phyloP scores from a whole-genome alignment of 1,140 invertebrate species.

The Drosophila ohnishii region DNA sequence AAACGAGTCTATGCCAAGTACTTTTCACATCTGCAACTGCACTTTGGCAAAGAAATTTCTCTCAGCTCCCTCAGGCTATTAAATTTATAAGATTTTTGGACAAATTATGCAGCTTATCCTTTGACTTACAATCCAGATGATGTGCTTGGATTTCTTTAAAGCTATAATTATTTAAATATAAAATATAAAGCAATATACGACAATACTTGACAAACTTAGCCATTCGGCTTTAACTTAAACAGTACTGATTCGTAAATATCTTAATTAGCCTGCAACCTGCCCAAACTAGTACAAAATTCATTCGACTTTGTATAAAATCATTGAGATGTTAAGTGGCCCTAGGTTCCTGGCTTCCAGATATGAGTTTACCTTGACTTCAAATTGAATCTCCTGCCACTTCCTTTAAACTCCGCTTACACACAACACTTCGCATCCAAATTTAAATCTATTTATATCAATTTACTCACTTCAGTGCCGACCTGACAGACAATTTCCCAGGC shows the following conservation, averaged over 20 bases:
- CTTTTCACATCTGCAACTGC: conserved; percentile 19
- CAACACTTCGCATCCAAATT: conserved; percentile 5
- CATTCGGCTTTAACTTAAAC: not conserved
- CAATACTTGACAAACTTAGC: too few species aligned
- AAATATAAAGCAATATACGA: too few species aligned
- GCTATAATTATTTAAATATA: too few species aligned
- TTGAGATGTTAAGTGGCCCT: conserved; percentile 3
- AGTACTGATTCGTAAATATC: not conserved
- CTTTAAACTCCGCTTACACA: conserved; percentile 6
- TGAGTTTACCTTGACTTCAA: not conserved
- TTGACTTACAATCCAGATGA: not conserved
- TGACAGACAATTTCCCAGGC: conserved; percentile 31
- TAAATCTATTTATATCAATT: conserved; percentile 50
- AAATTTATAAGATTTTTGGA: conserved; percentile 9
- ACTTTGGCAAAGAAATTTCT: conserved; percentile 14
- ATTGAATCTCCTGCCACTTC: conserved; percentile 7
- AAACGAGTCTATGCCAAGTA: conserved; percentile 28
- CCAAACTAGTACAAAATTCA: not conserved
- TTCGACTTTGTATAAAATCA: not conserved
- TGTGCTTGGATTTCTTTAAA: not conserved
- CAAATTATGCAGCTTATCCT: conserved; percentile 3
- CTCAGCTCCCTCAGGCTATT: not conserved
- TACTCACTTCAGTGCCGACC: conserved; percentile 36
- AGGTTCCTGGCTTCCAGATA: not conserved
- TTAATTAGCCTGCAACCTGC: not conserved